Evolutionary conservation across 2,113 vertebrate species (phyloP).

Genomic region (Hassar affinis): DNA sequence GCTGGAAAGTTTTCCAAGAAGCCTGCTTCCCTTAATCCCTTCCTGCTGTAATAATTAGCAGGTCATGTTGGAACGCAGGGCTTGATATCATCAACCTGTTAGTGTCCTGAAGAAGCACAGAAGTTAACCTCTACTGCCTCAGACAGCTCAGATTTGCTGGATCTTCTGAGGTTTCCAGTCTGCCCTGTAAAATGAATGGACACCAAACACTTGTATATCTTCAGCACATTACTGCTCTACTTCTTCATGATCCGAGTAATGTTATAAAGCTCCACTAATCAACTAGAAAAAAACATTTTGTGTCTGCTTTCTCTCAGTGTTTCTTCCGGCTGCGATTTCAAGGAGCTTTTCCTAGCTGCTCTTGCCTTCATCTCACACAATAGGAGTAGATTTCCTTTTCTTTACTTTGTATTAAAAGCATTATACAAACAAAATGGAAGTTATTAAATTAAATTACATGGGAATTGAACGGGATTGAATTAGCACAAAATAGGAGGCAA

Average conservation of each 20-base stretch:
- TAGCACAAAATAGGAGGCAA: not conserved
- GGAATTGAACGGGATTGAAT: not conserved
- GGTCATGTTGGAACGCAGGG: not conserved
- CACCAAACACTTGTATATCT: not conserved
- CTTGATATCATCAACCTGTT: not conserved
- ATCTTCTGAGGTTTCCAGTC: not conserved
- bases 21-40: too few relatives aligned
- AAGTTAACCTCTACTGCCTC: not conserved
- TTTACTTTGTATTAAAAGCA: not conserved
- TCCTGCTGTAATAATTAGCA: not conserved
- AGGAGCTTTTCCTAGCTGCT: not conserved
- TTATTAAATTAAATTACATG: not conserved
- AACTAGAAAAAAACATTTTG: constrained; percentile 6
- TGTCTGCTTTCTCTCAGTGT: constrained; percentile 1
- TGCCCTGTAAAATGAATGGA: not conserved
- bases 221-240: not conserved
- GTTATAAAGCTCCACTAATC: not conserved
- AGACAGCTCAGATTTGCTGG: not conserved
- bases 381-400: not conserved
- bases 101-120: not conserved
- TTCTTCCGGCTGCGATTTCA: not conserved
- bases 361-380: not conserved
- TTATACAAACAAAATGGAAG: not conserved
- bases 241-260: not conserved
- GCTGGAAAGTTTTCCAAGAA: not conserved